Conservation (phyloP, 2,888 invertebrate genomes). For the Zaprionus obscuricornis region DNA sequence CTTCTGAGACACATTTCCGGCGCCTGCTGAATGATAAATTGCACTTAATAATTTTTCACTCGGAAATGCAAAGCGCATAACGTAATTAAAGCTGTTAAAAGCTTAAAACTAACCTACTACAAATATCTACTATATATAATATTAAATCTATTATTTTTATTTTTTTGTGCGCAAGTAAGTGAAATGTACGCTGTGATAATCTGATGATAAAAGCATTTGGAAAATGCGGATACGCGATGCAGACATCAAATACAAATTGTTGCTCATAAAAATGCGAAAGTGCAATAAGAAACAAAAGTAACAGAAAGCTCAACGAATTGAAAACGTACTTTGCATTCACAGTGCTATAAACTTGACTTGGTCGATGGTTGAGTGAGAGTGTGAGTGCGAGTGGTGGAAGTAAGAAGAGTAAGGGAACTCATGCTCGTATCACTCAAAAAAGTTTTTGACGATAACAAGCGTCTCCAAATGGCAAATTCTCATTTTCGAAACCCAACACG, state of each 20-base stretch:
- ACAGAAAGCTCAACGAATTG: constrained; percentile 20
- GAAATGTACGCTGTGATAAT: neutral
- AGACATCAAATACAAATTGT: constrained; percentile 31
- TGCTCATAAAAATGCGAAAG: constrained; percentile 15
- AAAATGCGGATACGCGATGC: neutral
- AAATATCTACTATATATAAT: too few relatives aligned
- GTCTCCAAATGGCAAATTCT: constrained; percentile 33
- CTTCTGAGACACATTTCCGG: constrained; percentile 54
- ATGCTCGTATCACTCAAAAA: constrained; percentile 46
- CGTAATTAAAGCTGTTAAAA: neutral
- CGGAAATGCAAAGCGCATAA: constrained; percentile 8
- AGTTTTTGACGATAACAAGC: constrained; percentile 47
- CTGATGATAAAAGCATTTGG: too few relatives aligned
- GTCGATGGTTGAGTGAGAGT: too few relatives aligned
- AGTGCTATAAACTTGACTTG: too few relatives aligned
- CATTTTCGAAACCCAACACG: neutral
- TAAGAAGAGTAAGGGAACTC: too few relatives aligned
- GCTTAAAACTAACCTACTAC: too few relatives aligned
- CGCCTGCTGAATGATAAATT: constrained; percentile 53
- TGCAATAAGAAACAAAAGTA: neutral
- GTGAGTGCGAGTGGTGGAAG: too few relatives aligned
- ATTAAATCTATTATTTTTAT: too few relatives aligned
- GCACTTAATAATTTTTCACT: constrained; percentile 44
- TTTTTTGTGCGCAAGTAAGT: too few relatives aligned
- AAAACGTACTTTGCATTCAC: constrained; percentile 31